Evolutionary conservation across 2,888 invertebrate species (phyloP), one percentile per base, ranked within the genome.

Genomic region (Mythimna lalbum): DNA sequence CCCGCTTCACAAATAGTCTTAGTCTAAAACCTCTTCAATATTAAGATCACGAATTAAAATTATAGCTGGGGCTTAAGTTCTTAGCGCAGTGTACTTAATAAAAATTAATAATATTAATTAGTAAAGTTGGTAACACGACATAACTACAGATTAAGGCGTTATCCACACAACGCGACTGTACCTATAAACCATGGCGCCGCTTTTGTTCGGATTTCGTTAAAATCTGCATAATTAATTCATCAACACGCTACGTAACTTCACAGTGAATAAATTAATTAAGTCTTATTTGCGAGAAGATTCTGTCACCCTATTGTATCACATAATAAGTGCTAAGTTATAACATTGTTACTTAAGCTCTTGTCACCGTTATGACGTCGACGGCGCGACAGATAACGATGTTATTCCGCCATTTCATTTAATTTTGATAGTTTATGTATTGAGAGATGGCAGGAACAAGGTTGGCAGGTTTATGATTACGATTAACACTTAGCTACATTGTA

Each of bases 211-310:
- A 84, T 88, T 89, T 89, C 73, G 85, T 82, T 88, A 73, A 88
- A 93, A 94, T 93, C 91, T 90, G 81, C 90, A 88, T 92, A 93
- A 94, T 92, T 87, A 92, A 93, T 93, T 92, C 94, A 87, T 76
- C 85, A 88, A 88, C 94, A 94, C 93, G 94, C 92, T 89, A 92
- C 91, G 91, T 90, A 91, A 92, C 91, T 93, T 92, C 83, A 88
- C 88, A 78, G 84, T 78, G 92, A 93, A 93, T 94, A 92, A 92
- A 94, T 94, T 94, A 91, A 92, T 93, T 92, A 92, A 92, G 88
- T 89, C 88, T 85, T 91, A 91, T 92, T 93, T 91, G 88, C 80
- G 80, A 85, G 81, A 81, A 88, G 88, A 89, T 89, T 89, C 85
- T 83, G 86, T 85, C 88, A 74, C 84, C 85, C 87, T 79, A 83